Percentiles rank a stretch among this genome's conserved stretches.
These are phyloP conservation scores for Coranthus polyacanthus DNA, from an alignment of 2,797 vertebrate genomes.

Conservation along the genomic window DNA sequence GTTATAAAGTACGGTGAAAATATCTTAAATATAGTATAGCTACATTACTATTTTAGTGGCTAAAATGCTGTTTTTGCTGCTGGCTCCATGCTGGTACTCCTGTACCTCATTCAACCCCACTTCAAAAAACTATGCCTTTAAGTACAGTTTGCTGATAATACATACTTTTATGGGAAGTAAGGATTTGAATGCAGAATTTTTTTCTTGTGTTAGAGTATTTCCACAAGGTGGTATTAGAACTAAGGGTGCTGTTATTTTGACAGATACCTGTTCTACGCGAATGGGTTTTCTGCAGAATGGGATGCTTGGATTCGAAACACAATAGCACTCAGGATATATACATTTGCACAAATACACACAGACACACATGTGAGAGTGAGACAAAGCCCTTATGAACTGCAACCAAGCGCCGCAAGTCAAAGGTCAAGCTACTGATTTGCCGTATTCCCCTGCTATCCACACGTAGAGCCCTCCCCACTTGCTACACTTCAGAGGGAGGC, in stretches of 20 bases:
- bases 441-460: conserved; percentile 26
- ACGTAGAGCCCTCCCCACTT: conserved; percentile 3
- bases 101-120: too few species aligned
- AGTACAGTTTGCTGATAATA: too few species aligned
- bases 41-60: too few species aligned
- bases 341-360: conserved; percentile 5
- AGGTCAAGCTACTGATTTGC: conserved; percentile 79
- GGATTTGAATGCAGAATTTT: too few species aligned
- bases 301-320: not conserved
- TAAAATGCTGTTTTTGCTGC: too few species aligned
- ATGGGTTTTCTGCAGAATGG: conserved; percentile 16
- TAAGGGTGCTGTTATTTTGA: conserved; percentile 18
- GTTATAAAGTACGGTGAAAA: too few species aligned
- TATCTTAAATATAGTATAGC: too few species aligned
- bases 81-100: too few species aligned
- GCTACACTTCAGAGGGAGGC: conserved; percentile 62
- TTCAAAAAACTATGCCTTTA: too few species aligned
- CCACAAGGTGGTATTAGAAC: not conserved
- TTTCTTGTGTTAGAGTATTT: conserved; percentile 2
- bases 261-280: conserved; percentile 15
- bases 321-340: conserved; percentile 13
- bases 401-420: conserved; percentile 53
- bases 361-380: conserved; percentile 36
- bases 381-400: conserved; percentile 76
- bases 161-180: too few species aligned